Base-by-base conservation (phyloP, 2,113 vertebrate species). In the Rhinoderma darwinii region DNA sequence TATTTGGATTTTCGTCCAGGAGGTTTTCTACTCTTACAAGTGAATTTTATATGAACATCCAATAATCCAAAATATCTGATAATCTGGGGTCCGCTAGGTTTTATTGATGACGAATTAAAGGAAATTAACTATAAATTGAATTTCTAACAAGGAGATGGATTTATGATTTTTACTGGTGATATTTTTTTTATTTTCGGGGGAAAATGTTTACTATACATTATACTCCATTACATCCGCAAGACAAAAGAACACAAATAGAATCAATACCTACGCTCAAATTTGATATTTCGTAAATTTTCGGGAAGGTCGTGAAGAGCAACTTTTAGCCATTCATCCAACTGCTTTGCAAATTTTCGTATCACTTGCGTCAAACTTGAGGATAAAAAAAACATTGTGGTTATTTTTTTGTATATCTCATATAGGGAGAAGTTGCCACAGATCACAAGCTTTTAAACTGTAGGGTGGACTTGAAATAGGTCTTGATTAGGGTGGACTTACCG, bases 321-420 rank as follows among this genome's bases (percentile, higher is more conserved):
- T 93, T 98, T 99, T 35, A 99, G 94, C 98, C 98, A 99, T 90
- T 99, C 98, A 1, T 99, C 98, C 82, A 99, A 94, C 89, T 99
- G 98, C 93, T 99, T 99, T 91, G 98, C 98, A 94, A 99, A 99
- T 93, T 99, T 99, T 56, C 98, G 93, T 82, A 99, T 99, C 88
- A 99, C 98, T 94, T 99, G 98, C 1, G 98, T 99, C 92, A 99
- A 94, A 93, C 98, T 99, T 89, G 43, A 90, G 72, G 83, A 66
- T 85, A 77, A 90, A 90, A 15, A 68, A 78, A 51, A 77, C 35
- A 35, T 4, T 22, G 17, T 35, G 9, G 47, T 78, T 51, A 51
- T 35, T 78, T 20, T 12, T 32, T 6, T n/a, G n/a, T n/a, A n/a
- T n/a, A 10, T 37, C 39, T 68, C 17, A 18, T 25, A 72, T 41